A percentile compares a stretch with the other conserved stretches of the same genome.
Evolutionary conservation across 1,140 invertebrate species (phyloP).

Genomic region (Diplogasteroides magnus): DNA sequence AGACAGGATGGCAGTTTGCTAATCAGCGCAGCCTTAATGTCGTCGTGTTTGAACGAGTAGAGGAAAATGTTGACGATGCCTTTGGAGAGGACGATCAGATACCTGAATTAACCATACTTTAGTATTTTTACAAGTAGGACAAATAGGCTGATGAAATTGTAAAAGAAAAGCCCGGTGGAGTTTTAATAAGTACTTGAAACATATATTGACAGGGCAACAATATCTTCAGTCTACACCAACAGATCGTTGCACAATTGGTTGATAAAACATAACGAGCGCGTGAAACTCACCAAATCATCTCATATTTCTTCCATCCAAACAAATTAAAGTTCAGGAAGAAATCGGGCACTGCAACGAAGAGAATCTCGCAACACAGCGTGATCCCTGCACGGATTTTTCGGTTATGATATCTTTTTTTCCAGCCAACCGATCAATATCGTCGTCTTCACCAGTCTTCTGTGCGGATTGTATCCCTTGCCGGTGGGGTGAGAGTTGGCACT

Average conservation of each 20-base stretch:
- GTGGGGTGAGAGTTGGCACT: background rate
- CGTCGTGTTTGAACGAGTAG: background rate
- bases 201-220: no score
- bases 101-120: background rate
- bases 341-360: background rate
- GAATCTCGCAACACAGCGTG: background rate
- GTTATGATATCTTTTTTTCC: background rate
- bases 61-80: background rate
- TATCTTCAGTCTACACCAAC: no score
- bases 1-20: background rate
- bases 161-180: background rate
- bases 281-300: conserved; percentile 1
- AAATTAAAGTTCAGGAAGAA: background rate
- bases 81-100: background rate
- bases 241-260: no score
- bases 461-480: background rate
- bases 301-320: background rate
- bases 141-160: background rate
- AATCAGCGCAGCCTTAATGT: background rate
- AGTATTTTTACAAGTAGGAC: no score
- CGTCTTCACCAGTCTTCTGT: background rate
- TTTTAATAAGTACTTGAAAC: no score
- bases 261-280: no score
- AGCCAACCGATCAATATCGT: background rate
- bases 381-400: background rate